Evolutionary conservation across 2,113 vertebrate species (phyloP).

Genomic region (Eidolon helvum): DNA sequence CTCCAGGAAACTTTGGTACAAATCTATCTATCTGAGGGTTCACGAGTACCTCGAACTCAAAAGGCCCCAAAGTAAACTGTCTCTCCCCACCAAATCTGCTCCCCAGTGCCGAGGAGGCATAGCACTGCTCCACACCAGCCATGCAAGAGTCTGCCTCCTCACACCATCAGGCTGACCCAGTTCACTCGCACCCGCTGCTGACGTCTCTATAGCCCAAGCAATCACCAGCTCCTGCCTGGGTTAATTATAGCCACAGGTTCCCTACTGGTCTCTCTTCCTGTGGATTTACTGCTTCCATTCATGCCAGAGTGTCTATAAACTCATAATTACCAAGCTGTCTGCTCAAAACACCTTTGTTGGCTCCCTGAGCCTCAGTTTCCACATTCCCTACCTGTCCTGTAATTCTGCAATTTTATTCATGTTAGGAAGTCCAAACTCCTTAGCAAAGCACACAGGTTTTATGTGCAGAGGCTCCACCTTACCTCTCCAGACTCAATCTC

Average conservation of each 20-base stretch:
- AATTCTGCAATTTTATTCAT: no score
- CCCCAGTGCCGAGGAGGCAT: not conserved
- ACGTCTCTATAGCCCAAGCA: not conserved
- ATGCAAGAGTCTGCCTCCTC: not conserved
- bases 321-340: not conserved
- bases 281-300: not conserved
- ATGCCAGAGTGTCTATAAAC: not conserved
- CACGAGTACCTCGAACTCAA: not conserved
- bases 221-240: not conserved
- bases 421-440: not conserved
- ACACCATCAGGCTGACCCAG: not conserved
- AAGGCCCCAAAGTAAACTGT: not conserved
- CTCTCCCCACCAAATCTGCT: not conserved
- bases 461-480: not conserved
- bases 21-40: not conserved
- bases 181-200: fast-evolving
- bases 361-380: not conserved
- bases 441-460: not conserved
- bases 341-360: not conserved
- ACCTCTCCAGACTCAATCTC: not conserved
- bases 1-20: not conserved
- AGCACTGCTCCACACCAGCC: not conserved
- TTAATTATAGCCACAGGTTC: not conserved
- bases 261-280: not conserved
- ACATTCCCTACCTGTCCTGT: no score